phyloP scores from a whole-genome alignment of 1,140 invertebrate species.

The Atopsyche davidsoni region DNA sequence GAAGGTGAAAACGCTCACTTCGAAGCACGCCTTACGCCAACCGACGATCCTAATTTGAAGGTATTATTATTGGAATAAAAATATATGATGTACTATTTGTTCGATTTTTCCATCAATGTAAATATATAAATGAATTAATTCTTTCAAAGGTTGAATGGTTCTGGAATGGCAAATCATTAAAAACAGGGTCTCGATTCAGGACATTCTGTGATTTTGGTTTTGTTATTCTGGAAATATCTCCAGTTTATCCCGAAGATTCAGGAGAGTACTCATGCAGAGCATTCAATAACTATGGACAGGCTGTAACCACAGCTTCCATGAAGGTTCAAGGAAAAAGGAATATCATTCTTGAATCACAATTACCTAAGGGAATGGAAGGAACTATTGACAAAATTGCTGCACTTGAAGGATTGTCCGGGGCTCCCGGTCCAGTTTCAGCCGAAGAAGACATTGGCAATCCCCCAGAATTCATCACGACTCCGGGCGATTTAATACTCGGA shows the following conservation, averaged over 20 bases:
- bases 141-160: constrained; percentile 78
- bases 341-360: constrained; percentile 85
- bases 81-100: constrained; percentile 19
- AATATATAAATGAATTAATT: constrained; percentile 5
- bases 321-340: constrained; percentile 86
- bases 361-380: constrained; percentile 87
- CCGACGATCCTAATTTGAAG: constrained; percentile 90
- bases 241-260: constrained; percentile 90
- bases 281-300: constrained; percentile 85
- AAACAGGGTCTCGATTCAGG: constrained; percentile 83
- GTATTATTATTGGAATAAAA: too few species aligned
- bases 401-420: constrained; percentile 76
- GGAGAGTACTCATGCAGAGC: constrained; percentile 91
- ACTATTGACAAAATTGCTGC: constrained; percentile 91
- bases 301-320: constrained; percentile 86
- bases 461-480: constrained; percentile 87
- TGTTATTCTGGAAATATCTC: constrained; percentile 88
- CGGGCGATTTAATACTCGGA: constrained; percentile 72
- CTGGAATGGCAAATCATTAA: constrained; percentile 86
- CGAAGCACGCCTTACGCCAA: constrained; percentile 86
- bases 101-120: constrained; percentile 3
- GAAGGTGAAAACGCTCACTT: constrained; percentile 93
- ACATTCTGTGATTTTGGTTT: constrained; percentile 95
- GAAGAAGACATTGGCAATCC: constrained; percentile 83
- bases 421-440: constrained; percentile 52